Evolutionary conservation across 2,888 invertebrate species (phyloP).

Genomic region (Eilema caniola): DNA sequence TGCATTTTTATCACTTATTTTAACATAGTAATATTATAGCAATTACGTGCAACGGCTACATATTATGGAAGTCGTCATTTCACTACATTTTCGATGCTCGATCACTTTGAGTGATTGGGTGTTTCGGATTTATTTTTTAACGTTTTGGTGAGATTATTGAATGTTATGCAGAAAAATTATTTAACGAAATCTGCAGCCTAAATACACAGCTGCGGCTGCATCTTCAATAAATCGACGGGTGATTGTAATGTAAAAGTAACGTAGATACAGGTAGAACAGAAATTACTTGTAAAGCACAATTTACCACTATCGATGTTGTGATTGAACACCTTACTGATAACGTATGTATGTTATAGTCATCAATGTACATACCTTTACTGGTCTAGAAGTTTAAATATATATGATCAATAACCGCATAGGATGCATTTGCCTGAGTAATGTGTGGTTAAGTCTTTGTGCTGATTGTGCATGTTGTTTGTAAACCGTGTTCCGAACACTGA

Average conservation of each 20-base stretch:
- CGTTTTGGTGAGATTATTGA: background rate
- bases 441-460: conserved; percentile 9
- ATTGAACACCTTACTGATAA: conserved; percentile 13
- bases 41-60: conserved; percentile 17
- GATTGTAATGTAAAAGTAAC: too few relatives aligned
- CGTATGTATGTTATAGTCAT: conserved; percentile 13
- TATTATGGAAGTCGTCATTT: conserved; percentile 17
- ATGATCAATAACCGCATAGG: conserved; percentile 24
- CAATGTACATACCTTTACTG: conserved; percentile 37
- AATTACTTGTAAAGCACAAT: conserved; percentile 13
- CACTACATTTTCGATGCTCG: background rate
- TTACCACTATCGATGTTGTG: conserved; percentile 17
- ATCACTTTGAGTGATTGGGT: conserved; percentile 3
- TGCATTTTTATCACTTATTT: conserved; percentile 14
- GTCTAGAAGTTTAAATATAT: conserved; percentile 20
- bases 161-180: background rate
- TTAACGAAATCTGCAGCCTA: background rate
- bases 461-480: conserved; percentile 9
- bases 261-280: conserved; percentile 1
- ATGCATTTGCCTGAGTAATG: conserved; percentile 29
- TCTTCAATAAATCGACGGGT: too few relatives aligned
- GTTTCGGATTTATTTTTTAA: background rate
- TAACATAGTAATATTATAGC: conserved; percentile 12
- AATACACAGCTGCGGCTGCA: background rate
- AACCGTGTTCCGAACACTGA: conserved; percentile 34